These are phyloP conservation scores for Sarcophaga rosellei DNA, from an alignment of 2,888 invertebrate species.

Conservation along the genomic window DNA sequence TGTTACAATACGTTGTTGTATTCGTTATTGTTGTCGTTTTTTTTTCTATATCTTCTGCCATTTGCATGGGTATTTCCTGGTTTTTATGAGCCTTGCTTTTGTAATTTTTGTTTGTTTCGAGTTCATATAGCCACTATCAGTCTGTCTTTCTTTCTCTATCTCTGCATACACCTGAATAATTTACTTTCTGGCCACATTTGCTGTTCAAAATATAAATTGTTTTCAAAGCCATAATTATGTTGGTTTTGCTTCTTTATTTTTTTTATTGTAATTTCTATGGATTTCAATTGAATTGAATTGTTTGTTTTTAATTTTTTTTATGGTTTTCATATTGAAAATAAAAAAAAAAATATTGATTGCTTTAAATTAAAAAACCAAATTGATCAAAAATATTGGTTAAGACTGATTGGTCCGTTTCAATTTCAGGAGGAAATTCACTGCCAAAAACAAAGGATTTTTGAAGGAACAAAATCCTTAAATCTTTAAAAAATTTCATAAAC, in stretches of 20 bases:
- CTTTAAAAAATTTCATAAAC: too few relatives aligned
- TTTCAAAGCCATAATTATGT: conserved; percentile 26
- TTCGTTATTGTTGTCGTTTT: neutral
- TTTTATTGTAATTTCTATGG: neutral
- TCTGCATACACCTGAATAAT: conserved; percentile 20
- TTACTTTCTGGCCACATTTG: conserved; percentile 25
- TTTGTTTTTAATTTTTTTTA: neutral
- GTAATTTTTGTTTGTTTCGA: conserved; percentile 28
- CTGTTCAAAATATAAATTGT: conserved; percentile 8
- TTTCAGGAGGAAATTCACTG: too few relatives aligned
- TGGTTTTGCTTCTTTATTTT: conserved; percentile 4
- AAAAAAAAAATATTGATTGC: too few relatives aligned
- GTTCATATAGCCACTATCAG: neutral
- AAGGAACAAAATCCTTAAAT: too few relatives aligned
- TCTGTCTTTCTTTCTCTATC: conserved; percentile 4
- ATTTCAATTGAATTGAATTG: neutral
- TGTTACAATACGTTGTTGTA: neutral
- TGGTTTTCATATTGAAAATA: neutral
- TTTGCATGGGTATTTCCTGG: conserved; percentile 59
- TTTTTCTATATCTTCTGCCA: conserved; percentile 9
- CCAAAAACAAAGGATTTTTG: too few relatives aligned
- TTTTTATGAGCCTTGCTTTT: conserved; percentile 51
- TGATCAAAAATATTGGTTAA: too few relatives aligned
- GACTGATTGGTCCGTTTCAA: too few relatives aligned
- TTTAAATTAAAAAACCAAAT: too few relatives aligned